Conservation (phyloP, 2,113 vertebrate species). For the Menidia beryllina region DNA sequence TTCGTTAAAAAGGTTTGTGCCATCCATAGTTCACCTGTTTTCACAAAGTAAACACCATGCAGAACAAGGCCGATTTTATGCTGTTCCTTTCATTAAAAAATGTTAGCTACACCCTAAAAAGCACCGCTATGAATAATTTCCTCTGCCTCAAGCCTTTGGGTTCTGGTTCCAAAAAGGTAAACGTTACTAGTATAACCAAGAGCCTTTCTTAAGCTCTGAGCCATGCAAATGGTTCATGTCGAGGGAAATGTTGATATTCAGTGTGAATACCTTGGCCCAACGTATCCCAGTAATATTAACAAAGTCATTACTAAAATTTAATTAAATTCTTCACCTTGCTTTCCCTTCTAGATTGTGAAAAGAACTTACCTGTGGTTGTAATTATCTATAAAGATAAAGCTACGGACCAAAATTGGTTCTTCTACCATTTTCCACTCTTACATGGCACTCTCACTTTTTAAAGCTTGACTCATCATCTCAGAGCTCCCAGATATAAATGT, state of each 20-base stretch:
- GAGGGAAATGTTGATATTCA: not conserved
- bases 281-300: not conserved
- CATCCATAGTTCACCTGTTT: not conserved
- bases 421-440: conserved; percentile 2
- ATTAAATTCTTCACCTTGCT: not conserved
- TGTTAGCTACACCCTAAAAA: not conserved
- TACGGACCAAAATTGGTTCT: not conserved
- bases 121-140: not conserved
- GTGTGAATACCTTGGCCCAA: not conserved
- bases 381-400: not conserved
- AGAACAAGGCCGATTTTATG: not conserved
- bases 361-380: not conserved
- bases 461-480: not conserved
- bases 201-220: not conserved
- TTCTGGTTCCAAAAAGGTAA: conserved; percentile 4
- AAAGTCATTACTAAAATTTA: not conserved
- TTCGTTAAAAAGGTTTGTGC: not conserved
- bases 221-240: not conserved
- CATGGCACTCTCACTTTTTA: not conserved
- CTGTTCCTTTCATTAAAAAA: not conserved
- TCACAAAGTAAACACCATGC: not conserved
- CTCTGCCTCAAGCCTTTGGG: not conserved
- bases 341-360: not conserved
- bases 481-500: not conserved
- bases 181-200: conserved; percentile 11